Base-by-base conservation (phyloP, 2,113 vertebrate genomes). In the Stictonetta naevosa region DNA sequence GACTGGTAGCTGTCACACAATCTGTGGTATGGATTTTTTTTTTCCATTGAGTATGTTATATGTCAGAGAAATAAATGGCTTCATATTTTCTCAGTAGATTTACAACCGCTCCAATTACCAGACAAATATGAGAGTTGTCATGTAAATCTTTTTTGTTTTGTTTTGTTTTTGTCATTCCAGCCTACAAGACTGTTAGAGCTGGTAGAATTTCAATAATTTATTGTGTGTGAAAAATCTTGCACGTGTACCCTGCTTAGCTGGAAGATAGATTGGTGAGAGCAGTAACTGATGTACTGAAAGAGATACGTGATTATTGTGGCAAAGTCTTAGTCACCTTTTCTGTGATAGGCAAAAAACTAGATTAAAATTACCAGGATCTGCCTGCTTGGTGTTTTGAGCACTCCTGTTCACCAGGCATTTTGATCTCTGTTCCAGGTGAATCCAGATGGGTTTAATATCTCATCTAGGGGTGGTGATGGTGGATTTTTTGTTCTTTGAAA, bases 1-100 rank as follows among this genome's bases (percentile, higher is more conserved):
- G 38, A 34, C 23, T 26, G 26, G n/a, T 33, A 86, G 40, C n/a
- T 75, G 28, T 66, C 59, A 83, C 0, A 1, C 1, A 1, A 1
- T 50, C 44, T 83, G 50, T 59, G 11, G 8, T 21, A 23, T 71
- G 31, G 48, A 42, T 38, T 28, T 48, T 36, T 64, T 56, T 64
- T 58, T 77, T 19, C 13, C 40, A 64, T 13, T 78, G n/a, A 34
- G 8, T 53, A 10, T 40, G 28, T 64, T 52, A 58, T 34, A 50
- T 36, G 71, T 29, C 23, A 66, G 44, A 63, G 71, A 72, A 60
- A 53, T 31, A 66, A 33, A 73, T 28, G 8, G 20, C 29, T 53
- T 86, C 0, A 0, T 86, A 9, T 74, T 60, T 86, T 67, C 36
- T 46, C 44, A 33, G 53, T 31, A 62, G 52, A 44, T 33, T 46